phyloP scores from a whole-genome alignment of 2,888 invertebrate species.

The Lycia hirtaria region DNA sequence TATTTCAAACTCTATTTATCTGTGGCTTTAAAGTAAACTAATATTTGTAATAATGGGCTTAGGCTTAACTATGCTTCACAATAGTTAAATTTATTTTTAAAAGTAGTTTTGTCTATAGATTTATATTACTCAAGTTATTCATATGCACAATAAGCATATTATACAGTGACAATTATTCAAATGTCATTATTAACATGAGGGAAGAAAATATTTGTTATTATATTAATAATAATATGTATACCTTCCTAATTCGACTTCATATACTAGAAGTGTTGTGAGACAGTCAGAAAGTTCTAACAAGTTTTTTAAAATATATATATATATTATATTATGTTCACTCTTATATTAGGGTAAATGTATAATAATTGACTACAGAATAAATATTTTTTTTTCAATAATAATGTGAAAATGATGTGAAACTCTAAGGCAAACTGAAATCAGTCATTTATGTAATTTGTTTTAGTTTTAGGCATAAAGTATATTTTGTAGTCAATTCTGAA shows the following conservation, averaged over 20 bases:
- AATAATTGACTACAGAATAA: slow-evolving; percentile 44
- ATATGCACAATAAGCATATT: too few relatives aligned
- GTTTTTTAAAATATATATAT: slow-evolving; percentile 5
- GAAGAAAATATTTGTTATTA: neutral
- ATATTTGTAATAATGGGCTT: too few relatives aligned
- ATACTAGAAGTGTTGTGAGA: slow-evolving; percentile 33
- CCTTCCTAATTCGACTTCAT: too few relatives aligned
- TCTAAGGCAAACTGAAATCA: slow-evolving; percentile 59
- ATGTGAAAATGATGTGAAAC: slow-evolving; percentile 24
- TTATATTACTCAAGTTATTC: too few relatives aligned
- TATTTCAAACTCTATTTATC: too few relatives aligned
- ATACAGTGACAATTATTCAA: too few relatives aligned
- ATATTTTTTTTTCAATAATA: slow-evolving; percentile 27
- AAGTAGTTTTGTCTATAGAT: too few relatives aligned
- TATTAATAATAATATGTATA: neutral
- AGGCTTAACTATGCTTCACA: too few relatives aligned
- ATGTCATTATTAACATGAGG: neutral
- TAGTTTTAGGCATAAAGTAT: slow-evolving; percentile 9
- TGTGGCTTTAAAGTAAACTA: too few relatives aligned
- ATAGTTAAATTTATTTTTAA: too few relatives aligned
- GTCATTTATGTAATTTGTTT: slow-evolving; percentile 47
- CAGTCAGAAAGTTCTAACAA: slow-evolving; percentile 31
- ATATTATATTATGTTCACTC: slow-evolving; percentile 1
- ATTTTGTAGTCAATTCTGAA: too few relatives aligned
- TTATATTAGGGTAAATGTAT: slow-evolving; percentile 28